A percentile compares a stretch with the other conserved stretches of the same genome.
These are phyloP conservation scores for Eurytoma adleriae DNA, from an alignment of 2,888 invertebrate species.

Conservation along the genomic window DNA sequence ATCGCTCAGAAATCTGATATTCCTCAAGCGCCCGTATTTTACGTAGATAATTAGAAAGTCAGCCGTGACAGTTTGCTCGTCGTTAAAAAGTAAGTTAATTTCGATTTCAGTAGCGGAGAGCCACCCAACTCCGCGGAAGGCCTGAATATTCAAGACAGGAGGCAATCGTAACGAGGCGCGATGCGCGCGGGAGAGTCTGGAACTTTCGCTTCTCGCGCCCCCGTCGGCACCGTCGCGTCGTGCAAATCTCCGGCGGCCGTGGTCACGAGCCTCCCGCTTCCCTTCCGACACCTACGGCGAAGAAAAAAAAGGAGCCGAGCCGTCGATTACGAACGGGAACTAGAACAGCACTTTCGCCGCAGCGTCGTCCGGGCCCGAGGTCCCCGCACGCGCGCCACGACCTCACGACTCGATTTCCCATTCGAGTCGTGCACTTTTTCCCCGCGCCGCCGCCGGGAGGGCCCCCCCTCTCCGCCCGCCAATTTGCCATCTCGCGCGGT, in stretches of 20 bases:
- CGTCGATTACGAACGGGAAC: constrained; percentile 31
- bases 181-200: constrained; percentile 3
- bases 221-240: constrained; percentile 5
- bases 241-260: constrained; percentile 22
- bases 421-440: constrained; percentile 10
- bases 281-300: constrained; percentile 14
- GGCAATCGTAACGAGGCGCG: constrained; percentile 18
- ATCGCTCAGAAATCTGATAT: too few relatives aligned
- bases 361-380: background rate
- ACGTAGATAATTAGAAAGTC: too few relatives aligned
- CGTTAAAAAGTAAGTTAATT: too few relatives aligned
- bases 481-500: constrained; percentile 14
- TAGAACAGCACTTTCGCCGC: constrained; percentile 44
- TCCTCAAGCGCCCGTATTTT: too few relatives aligned
- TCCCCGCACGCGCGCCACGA: background rate
- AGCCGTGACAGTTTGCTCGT: too few relatives aligned
- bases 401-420: constrained; percentile 40
- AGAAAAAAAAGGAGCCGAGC: constrained; percentile 6
- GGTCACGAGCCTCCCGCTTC: constrained; percentile 19
- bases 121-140: background rate
- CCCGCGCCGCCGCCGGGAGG: background rate
- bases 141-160: constrained; percentile 32
- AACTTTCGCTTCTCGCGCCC: constrained; percentile 42
- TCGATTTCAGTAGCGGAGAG: too few relatives aligned
- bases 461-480: background rate